Evolutionary conservation across 2,797 vertebrate genomes (phyloP).

Genomic region (Australoheros facetus): DNA sequence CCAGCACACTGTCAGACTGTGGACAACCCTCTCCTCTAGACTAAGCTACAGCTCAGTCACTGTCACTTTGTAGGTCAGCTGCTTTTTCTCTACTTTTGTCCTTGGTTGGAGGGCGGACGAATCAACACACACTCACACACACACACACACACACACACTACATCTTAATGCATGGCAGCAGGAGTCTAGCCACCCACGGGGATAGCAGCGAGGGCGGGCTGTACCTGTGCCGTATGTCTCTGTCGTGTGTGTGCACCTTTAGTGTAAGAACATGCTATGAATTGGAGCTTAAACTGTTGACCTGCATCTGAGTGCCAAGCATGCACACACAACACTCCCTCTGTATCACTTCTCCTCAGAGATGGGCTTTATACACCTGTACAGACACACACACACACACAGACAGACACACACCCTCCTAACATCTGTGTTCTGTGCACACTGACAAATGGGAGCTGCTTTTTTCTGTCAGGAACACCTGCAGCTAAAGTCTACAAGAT

Average conservation of each 20-base stretch:
- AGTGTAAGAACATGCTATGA: constrained; percentile 42
- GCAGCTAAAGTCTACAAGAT: constrained; percentile 39
- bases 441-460: constrained; percentile 45
- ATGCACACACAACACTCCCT: constrained; percentile 29
- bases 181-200: constrained; percentile 56
- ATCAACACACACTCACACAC: constrained; percentile 17
- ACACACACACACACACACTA: constrained; percentile 16
- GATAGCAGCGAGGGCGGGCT: constrained; percentile 46
- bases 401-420: background rate
- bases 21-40: constrained; percentile 41
- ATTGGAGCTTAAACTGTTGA: constrained; percentile 69
- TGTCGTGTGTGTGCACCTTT: constrained; percentile 30
- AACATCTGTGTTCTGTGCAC: background rate
- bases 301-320: constrained; percentile 43
- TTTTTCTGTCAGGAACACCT: constrained; percentile 41
- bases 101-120: constrained; percentile 70
- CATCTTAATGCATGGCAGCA: constrained; percentile 65
- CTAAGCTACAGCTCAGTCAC: constrained; percentile 62
- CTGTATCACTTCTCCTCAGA: constrained; percentile 41
- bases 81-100: constrained; percentile 62
- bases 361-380: background rate
- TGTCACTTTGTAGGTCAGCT: constrained; percentile 78
- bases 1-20: constrained; percentile 24
- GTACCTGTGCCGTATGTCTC: constrained; percentile 54
- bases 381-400: background rate